A percentile compares a stretch with the other conserved stretches of the same genome.
Evolutionary conservation across 2,797 vertebrate genomes (phyloP).

Genomic region (Enteromius paludinosus): DNA sequence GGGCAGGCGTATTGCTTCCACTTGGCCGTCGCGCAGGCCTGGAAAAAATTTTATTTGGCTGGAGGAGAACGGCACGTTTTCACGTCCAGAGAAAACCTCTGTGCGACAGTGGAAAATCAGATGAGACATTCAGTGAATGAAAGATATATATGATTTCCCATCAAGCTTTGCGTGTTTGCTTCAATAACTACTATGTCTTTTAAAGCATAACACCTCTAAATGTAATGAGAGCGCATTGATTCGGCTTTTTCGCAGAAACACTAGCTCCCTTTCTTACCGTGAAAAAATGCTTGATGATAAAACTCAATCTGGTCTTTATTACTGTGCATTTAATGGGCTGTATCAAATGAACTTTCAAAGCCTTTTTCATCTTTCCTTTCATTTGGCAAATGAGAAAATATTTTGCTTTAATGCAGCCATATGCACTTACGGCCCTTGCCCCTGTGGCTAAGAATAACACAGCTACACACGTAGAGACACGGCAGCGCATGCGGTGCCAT

Average conservation of each 20-base stretch:
- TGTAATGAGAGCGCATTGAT: constrained; percentile 26
- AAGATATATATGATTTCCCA: constrained; percentile 33
- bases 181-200: not conserved
- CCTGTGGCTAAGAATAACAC: constrained; percentile 45
- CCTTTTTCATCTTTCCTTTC: constrained; percentile 33
- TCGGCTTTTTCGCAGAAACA: constrained; percentile 30
- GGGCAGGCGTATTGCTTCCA: constrained; percentile 42
- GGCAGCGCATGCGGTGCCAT: constrained; percentile 41
- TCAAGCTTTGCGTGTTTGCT: constrained; percentile 6
- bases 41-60: constrained; percentile 15
- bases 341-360: constrained; percentile 52
- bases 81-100: constrained; percentile 34
- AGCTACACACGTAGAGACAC: constrained; percentile 35
- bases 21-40: constrained; percentile 27
- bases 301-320: constrained; percentile 46
- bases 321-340: constrained; percentile 52
- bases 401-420: constrained; percentile 42
- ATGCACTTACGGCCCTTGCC: constrained; percentile 36
- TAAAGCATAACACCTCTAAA: constrained; percentile 12
- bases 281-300: constrained; percentile 42
- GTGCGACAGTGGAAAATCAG: constrained; percentile 44
- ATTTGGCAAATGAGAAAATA: constrained; percentile 40
- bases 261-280: constrained; percentile 34
- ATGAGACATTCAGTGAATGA: constrained; percentile 40
- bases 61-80: constrained; percentile 8